phyloP scores from a whole-genome alignment of 2,888 invertebrate genomes.

The Cyaniris semiargus region DNA sequence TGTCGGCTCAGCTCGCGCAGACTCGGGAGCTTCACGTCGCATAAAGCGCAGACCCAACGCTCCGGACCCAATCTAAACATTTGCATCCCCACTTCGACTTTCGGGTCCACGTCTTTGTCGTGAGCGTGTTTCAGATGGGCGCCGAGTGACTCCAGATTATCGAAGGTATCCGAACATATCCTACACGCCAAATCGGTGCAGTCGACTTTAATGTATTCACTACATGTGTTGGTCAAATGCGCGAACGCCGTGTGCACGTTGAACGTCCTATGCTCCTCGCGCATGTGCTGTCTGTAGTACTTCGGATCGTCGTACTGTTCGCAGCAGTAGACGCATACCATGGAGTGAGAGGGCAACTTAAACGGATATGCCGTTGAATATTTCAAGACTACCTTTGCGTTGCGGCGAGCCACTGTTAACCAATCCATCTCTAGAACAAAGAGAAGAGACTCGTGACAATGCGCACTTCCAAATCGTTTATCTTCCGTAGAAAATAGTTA shows the following conservation, averaged over 20 bases:
- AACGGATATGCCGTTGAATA: slow-evolving; percentile 64
- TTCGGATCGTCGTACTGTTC: slow-evolving; percentile 53
- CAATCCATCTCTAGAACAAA: slow-evolving; percentile 69
- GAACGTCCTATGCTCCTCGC: slow-evolving; percentile 50
- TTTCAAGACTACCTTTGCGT: slow-evolving; percentile 61
- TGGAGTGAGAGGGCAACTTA: slow-evolving; percentile 57
- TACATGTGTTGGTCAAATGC: slow-evolving; percentile 47
- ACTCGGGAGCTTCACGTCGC: slow-evolving; percentile 50
- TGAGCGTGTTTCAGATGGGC: slow-evolving; percentile 52
- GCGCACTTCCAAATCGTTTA: slow-evolving; percentile 39
- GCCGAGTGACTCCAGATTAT: slow-evolving; percentile 45
- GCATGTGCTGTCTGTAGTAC: slow-evolving; percentile 58
- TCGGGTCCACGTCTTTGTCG: slow-evolving; percentile 48
- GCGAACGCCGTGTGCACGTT: slow-evolving; percentile 54
- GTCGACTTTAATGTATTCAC: slow-evolving; percentile 53
- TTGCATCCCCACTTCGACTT: slow-evolving; percentile 55
- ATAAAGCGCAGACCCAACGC: slow-evolving; percentile 55
- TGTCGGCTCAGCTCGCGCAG: slow-evolving; percentile 57
- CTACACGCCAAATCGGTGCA: slow-evolving; percentile 58
- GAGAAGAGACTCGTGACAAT: slow-evolving; percentile 50
- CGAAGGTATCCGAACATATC: slow-evolving; percentile 50
- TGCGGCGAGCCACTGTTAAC: slow-evolving; percentile 60
- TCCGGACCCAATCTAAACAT: slow-evolving; percentile 54
- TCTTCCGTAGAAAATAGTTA: slow-evolving; percentile 28
- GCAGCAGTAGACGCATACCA: slow-evolving; percentile 64